A percentile compares a stretch with the other conserved stretches of the same genome.
phyloP scores from a whole-genome alignment of 2,113 vertebrate genomes.

The Microcebus jonahi region DNA sequence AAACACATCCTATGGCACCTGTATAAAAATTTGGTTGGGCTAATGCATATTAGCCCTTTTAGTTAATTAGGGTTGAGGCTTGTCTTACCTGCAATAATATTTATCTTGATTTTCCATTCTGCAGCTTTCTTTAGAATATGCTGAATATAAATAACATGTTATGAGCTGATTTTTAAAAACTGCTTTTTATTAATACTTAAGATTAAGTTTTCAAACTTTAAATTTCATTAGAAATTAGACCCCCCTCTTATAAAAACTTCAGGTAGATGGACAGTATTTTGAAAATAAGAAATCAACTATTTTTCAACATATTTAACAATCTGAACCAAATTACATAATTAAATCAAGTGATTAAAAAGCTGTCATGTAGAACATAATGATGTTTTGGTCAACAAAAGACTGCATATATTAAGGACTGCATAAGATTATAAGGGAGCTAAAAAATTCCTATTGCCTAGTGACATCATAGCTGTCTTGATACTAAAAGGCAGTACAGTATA shows the following conservation, averaged over 20 bases:
- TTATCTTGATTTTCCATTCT: conserved; percentile 96
- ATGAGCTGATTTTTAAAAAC: conserved; percentile 32
- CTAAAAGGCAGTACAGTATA: neutral
- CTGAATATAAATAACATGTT: conserved; percentile 84
- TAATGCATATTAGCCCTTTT: neutral
- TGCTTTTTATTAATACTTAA: conserved; percentile 20
- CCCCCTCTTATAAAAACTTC: neutral
- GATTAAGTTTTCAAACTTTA: conserved; percentile 23
- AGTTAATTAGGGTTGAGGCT: conserved; percentile 15
- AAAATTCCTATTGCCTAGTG: neutral
- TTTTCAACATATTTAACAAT: conserved; percentile 19
- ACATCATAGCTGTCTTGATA: neutral
- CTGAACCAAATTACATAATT: conserved; percentile 31
- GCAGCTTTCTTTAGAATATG: conserved; percentile 97
- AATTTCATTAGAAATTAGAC: conserved; percentile 44
- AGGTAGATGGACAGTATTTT: neutral
- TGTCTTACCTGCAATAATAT: conserved; percentile 95
- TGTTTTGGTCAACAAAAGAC: neutral
- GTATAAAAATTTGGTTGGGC: neutral
- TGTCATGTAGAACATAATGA: neutral
- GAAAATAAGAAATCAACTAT: neutral
- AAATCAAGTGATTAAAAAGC: conserved; percentile 9
- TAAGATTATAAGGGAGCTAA: neutral
- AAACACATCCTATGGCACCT: neutral
- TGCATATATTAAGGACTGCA: neutral